A percentile compares a stretch with the other conserved stretches of the same genome.
Evolutionary conservation across 2,797 vertebrate genomes (phyloP).

Genomic region (Falco cherrug): DNA sequence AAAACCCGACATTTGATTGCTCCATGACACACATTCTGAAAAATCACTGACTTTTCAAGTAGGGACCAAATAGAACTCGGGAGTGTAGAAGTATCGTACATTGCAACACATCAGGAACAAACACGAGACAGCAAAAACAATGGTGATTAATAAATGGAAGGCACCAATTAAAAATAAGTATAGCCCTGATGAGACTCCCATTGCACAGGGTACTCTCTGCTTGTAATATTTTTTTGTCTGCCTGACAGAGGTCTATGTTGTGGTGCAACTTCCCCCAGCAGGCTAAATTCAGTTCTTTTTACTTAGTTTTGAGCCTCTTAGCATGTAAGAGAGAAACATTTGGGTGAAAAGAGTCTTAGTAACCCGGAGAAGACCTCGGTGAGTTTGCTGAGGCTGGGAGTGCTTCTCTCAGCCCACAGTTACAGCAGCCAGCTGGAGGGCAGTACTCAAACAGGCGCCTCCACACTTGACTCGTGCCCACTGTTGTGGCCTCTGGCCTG

Average conservation of each 20-base stretch:
- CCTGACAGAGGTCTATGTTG: background rate
- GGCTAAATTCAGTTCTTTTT: background rate
- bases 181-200: background rate
- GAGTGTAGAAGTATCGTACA: fast-evolving
- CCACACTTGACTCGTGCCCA: background rate
- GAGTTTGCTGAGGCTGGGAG: background rate
- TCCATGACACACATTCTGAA: background rate
- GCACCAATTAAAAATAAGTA: background rate
- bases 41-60: background rate
- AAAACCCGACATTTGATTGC: background rate
- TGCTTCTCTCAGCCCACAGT: background rate
- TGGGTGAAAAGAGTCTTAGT: background rate
- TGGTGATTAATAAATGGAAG: background rate
- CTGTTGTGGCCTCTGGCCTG: background rate
- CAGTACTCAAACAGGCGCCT: background rate
- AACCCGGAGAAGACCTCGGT: background rate
- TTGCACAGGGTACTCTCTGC: background rate
- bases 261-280: background rate
- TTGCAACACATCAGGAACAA: background rate
- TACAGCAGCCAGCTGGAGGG: background rate
- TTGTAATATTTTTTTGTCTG: background rate
- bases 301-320: background rate
- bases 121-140: background rate
- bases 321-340: background rate
- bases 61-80: background rate